Percentiles rank a stretch among this genome's conserved stretches.
These are phyloP conservation scores for Brachyalestes nurse DNA, from an alignment of 2,797 vertebrate species.

Conservation along the genomic window DNA sequence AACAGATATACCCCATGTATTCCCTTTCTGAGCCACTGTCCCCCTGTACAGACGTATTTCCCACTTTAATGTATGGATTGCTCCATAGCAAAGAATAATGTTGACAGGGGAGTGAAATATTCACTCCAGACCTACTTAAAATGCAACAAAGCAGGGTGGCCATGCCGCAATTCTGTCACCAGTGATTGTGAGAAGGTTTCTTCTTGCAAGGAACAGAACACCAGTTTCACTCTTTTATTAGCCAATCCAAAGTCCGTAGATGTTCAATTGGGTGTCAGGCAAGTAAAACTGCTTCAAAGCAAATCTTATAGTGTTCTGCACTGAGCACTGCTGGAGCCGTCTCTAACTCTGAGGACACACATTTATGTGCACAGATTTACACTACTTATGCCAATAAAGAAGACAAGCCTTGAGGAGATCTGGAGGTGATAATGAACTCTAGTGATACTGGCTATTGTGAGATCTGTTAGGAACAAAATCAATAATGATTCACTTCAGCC, in stretches of 20 bases:
- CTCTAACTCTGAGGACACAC: background rate
- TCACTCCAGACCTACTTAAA: background rate
- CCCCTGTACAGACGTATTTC: background rate
- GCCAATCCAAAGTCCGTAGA: background rate
- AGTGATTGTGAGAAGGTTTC: background rate
- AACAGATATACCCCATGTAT: too few relatives aligned
- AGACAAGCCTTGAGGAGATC: constrained; percentile 8
- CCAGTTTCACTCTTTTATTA: background rate
- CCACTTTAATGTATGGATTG: background rate
- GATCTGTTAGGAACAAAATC: constrained; percentile 15
- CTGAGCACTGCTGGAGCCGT: background rate
- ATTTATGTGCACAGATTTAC: background rate
- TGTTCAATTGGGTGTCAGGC: background rate
- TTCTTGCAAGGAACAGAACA: background rate
- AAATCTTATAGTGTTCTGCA: background rate
- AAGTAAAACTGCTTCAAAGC: background rate
- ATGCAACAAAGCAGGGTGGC: background rate
- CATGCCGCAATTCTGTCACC: background rate
- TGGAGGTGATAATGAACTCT: constrained; percentile 4
- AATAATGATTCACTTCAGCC: constrained; percentile 19
- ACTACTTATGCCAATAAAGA: constrained; percentile 12
- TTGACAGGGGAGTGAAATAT: background rate
- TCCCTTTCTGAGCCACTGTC: too few relatives aligned
- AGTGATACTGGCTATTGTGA: constrained; percentile 3
- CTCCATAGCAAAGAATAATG: background rate